Percentiles rank a stretch among this genome's conserved stretches.
These are phyloP conservation scores for Sebastiscus albofasciatus DNA, from an alignment of 2,797 vertebrate species.

Conservation along the genomic window DNA sequence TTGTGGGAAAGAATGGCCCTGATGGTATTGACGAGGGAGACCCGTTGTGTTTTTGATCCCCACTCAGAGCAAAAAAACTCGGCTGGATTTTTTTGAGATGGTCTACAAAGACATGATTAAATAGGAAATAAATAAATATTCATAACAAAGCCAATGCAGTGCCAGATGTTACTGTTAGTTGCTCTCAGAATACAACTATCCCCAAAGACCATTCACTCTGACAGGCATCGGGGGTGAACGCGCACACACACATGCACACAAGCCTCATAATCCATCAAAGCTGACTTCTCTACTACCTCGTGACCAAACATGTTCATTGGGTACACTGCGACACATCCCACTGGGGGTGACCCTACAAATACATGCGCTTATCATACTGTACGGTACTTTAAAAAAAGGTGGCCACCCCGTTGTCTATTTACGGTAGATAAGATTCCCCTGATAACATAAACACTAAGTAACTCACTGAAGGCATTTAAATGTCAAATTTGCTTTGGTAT, in stretches of 20 bases:
- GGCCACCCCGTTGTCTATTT: constrained; percentile 50
- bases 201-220: constrained; percentile 66
- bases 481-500: constrained; percentile 58
- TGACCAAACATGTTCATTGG: constrained; percentile 40
- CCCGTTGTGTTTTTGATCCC: constrained; percentile 68
- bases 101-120: constrained; percentile 71
- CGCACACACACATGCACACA: constrained; percentile 25
- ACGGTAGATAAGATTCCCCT: constrained; percentile 37
- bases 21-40: constrained; percentile 72
- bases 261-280: constrained; percentile 63
- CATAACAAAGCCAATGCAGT: constrained; percentile 55
- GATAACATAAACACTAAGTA: constrained; percentile 39
- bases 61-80: constrained; percentile 55
- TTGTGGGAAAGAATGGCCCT: constrained; percentile 77
- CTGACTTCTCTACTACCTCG: constrained; percentile 48
- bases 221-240: constrained; percentile 61
- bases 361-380: constrained; percentile 28
- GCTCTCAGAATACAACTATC: constrained; percentile 57
- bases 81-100: constrained; percentile 56
- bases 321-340: constrained; percentile 33
- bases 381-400: constrained; percentile 19
- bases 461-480: constrained; percentile 49
- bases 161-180: constrained; percentile 76
- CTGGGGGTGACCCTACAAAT: constrained; percentile 12
- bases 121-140: constrained; percentile 74